phyloP scores from a whole-genome alignment of 1,140 invertebrate genomes.

The Oscheius sp. region DNA sequence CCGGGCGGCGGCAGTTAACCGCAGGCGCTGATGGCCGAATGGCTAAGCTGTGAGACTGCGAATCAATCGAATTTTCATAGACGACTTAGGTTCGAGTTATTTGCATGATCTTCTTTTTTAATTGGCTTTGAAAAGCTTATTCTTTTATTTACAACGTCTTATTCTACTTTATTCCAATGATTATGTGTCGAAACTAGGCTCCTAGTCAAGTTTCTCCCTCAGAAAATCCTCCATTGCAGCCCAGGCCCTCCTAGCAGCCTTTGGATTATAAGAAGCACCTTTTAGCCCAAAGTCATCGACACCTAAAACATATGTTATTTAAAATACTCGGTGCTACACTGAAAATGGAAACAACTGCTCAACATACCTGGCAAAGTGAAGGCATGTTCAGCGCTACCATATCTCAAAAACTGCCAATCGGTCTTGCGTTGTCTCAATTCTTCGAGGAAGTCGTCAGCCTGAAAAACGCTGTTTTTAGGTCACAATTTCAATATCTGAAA shows the following conservation, averaged over 20 bases:
- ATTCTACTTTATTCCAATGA: background rate
- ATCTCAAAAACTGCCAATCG: conserved; percentile 51
- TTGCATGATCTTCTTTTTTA: background rate
- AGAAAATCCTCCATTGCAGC: background rate
- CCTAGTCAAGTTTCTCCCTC: background rate
- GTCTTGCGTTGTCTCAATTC: conserved; percentile 46
- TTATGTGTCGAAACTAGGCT: too few species aligned
- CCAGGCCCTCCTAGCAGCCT: background rate
- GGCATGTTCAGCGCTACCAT: conserved; percentile 43
- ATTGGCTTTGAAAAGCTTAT: background rate
- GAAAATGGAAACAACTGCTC: background rate
- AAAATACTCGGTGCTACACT: background rate
- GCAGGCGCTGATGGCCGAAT: too few species aligned
- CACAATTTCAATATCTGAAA: background rate
- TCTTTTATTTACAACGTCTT: background rate
- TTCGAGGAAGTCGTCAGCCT: conserved; percentile 35
- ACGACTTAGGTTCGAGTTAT: background rate
- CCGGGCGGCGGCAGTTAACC: too few species aligned
- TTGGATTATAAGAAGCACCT: background rate
- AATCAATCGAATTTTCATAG: too few species aligned
- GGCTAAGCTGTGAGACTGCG: too few species aligned
- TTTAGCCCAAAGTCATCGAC: background rate
- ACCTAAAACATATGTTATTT: too few species aligned
- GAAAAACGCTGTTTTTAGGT: background rate
- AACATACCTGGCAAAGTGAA: conserved; percentile 41